Evolutionary conservation across 2,113 vertebrate species (phyloP), one percentile per base, ranked within the genome.

Genomic region (Rhea pennata): DNA sequence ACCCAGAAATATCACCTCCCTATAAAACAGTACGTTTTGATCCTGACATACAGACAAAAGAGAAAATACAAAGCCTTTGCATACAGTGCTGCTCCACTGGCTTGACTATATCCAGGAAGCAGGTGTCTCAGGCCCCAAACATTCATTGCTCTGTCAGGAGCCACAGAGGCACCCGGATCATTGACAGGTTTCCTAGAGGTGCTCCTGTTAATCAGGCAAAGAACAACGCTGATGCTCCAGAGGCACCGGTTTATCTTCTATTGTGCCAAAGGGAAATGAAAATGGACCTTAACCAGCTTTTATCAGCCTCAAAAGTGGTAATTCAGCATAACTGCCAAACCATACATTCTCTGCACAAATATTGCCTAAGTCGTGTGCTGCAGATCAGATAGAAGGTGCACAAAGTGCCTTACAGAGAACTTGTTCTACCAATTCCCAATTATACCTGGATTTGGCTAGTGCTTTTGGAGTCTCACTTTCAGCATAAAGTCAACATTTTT

Each of bases 351-450:
- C 78, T 88, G 59, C 51, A 22, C 17, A 54, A 70, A 58, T 15
- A 90, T 20, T 33, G 40, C 40, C 53, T 29, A 54, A 76, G 24
- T 33, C 5, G 0, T 13, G 39, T 84, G 66, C 48, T 75, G 39
- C 36, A 78, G n/a, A 72, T 85, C 67, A 74, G 54, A 36, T 39
- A 84, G 0, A 20, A 82, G 81, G 17, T 48, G 72, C 69, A 46
- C 31, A 0, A 7, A 91, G 44, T 36, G 50, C 50, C 86, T 93
- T 88, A 53, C 11, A 42, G 21, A 29, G 75, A 96, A 91, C 22
- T 64, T n/a, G 31, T 74, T 77, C 94, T 88, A 69, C 83, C 83
- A 91, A 93, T 95, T 95, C 92, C 93, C 94, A 59, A 78, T 56
- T 77, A 85, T 86, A 76, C 92, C 75, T 90, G 1, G 0, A 95